These are phyloP conservation scores for Vulpes vulpes DNA, from an alignment of 2,113 vertebrate species.

Conservation along the genomic window DNA sequence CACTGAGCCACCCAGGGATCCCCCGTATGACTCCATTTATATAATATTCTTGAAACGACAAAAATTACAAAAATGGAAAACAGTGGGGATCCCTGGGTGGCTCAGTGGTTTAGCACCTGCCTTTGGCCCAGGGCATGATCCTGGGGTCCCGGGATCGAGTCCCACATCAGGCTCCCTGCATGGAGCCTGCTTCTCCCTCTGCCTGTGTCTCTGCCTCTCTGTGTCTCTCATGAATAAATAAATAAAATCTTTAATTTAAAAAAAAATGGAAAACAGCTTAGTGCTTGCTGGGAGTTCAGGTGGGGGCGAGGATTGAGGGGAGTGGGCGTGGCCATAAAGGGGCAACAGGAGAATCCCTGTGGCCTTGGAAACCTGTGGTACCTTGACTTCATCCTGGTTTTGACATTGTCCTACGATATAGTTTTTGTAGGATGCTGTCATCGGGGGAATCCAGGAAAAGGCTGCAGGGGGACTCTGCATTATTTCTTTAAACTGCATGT, in stretches of 20 bases:
- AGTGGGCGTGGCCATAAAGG: not conserved
- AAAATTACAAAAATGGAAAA: not conserved
- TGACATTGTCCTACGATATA: not conserved
- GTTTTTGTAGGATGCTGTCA: not conserved
- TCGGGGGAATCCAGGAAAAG: not conserved
- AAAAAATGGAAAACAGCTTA: not conserved
- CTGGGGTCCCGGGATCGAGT: no score
- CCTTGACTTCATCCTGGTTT: not conserved
- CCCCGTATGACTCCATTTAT: not conserved
- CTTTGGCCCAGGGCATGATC: no score
- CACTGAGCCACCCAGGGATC: no score
- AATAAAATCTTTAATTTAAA: no score
- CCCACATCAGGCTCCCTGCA: no score
- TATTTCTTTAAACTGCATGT: not conserved
- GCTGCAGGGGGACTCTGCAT: not conserved
- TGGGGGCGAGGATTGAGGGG: not conserved
- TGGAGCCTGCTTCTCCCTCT: no score
- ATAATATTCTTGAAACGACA: slow-evolving; percentile 39
- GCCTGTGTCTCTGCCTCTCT: no score
- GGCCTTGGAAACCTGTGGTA: not conserved
- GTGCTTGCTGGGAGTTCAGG: not conserved
- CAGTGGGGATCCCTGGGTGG: no score
- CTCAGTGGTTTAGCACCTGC: no score
- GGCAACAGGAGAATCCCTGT: accelerated
- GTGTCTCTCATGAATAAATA: no score